phyloP scores from a whole-genome alignment of 2,113 vertebrate species.

The Pelvicachromis taeniatus region DNA sequence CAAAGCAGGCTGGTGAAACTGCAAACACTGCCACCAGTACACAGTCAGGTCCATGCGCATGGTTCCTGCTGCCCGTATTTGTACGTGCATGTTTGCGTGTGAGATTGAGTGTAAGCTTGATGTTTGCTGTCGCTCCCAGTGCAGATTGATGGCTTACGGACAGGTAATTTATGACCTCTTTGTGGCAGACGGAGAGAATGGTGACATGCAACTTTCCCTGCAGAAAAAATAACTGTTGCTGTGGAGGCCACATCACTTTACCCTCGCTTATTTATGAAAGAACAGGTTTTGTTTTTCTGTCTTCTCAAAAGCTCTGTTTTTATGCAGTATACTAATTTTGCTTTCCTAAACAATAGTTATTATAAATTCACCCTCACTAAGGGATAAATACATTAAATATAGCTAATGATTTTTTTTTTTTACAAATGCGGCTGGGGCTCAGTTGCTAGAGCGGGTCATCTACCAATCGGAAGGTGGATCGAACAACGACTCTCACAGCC shows the following conservation, averaged over 20 bases:
- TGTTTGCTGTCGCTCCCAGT: constrained; percentile 30
- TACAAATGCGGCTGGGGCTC: neutral
- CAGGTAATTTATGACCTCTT: constrained; percentile 72
- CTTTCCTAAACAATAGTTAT: neutral
- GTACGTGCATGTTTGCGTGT: constrained; percentile 29
- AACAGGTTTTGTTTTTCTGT: constrained; percentile 8
- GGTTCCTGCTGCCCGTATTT: constrained; percentile 30
- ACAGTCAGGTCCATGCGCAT: neutral
- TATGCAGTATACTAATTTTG: neutral
- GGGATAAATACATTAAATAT: neutral
- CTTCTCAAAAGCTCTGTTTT: neutral
- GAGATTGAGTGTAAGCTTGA: constrained; percentile 36
- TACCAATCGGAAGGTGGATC: neutral
- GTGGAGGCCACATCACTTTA: constrained; percentile 34
- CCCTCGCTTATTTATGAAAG: constrained; percentile 41
- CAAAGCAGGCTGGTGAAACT: neutral
- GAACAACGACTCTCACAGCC: neutral
- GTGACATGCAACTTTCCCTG: constrained; percentile 60
- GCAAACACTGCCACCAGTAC: constrained; percentile 11
- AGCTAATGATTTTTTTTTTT: neutral
- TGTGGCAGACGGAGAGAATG: constrained; percentile 45
- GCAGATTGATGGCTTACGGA: constrained; percentile 66
- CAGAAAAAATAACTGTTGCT: constrained; percentile 66
- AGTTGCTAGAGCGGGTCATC: neutral
- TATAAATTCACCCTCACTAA: neutral